Conservation (phyloP, 2,797 vertebrate genomes). For the Acridotheres tristis region DNA sequence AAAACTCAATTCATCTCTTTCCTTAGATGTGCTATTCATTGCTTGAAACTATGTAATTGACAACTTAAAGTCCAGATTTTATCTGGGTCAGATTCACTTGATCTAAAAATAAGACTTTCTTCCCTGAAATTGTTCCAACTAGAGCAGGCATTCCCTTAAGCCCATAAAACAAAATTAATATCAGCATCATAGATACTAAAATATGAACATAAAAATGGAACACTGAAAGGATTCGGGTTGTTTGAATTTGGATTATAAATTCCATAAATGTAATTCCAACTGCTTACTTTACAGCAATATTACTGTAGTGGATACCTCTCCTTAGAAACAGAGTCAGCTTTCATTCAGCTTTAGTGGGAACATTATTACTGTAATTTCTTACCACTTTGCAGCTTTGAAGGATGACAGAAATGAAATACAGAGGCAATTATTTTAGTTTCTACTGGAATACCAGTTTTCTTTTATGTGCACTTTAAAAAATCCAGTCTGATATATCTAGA, state of each 20-base stretch:
- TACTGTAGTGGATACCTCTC: background rate
- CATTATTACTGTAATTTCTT: background rate
- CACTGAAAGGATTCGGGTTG: background rate
- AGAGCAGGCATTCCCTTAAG: background rate
- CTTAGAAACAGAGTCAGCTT: background rate
- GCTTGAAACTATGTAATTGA: background rate
- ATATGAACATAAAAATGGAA: background rate
- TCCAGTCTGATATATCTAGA: background rate
- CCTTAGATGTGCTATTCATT: background rate
- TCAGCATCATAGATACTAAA: background rate
- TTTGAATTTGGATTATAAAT: background rate
- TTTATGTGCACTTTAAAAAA: background rate
- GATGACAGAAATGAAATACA: slow-evolving; percentile 7
- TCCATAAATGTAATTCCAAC: background rate
- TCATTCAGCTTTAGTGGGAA: background rate
- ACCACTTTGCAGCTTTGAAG: background rate
- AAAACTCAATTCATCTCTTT: background rate
- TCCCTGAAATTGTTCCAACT: background rate
- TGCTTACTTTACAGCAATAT: background rate
- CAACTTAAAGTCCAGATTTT: background rate
- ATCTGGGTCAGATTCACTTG: background rate
- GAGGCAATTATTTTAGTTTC: background rate
- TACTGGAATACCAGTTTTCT: background rate
- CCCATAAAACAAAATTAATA: slow-evolving; percentile 4
- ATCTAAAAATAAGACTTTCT: background rate